Base-by-base conservation (phyloP, 2,797 vertebrate genomes). In the Helicolenus hilgendorfi region DNA sequence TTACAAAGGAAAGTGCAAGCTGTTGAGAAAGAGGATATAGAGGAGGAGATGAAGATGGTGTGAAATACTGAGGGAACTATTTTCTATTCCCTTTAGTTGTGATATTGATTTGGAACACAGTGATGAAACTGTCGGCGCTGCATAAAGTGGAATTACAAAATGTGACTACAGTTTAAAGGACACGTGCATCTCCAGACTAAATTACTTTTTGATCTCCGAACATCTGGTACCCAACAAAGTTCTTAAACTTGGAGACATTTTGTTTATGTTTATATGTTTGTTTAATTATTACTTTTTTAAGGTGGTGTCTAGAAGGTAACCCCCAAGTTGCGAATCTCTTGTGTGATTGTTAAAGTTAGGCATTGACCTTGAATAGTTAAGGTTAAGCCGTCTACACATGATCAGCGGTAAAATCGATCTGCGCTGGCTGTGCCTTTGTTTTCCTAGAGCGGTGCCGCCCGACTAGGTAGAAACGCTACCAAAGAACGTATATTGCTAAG, bases 1-100 rank as follows among this genome's bases (percentile, higher is more conserved):
- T 87, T 67, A 67, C 62, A 79, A 64, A 84, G 53, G 7, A 69
- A 89, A 87, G 20, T 68, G 70, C 62, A 69, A 72, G 72, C 77
- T 65, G 84, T 72, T 65, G 62, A 87, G 76, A 84, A 72, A 60
- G 33, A 71, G 45, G 36, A 10, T 63, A 64, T 67, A 64, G 11
- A n/a, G 33, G 49, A 38, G 24, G 77, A 59, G 35, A 72, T 27
- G 6, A 85, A 81, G 58, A 81, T 20, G 8, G 56, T 8, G 22
- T 38, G 60, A 84, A 69, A 80, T 77, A 60, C 33, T 4, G 24
- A 5, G 4, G 5, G 6, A 18, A 64, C 18, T 60, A 15, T 58
- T 24, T 62, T 35, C 14, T 70, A 15, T 79, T 77, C 22, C 26
- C 14, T 18, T 20, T 15, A 31, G 77, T 27, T 68, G 38, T 31